phyloP scores from a whole-genome alignment of 2,797 vertebrate species.

The Sciaenops ocellatus region DNA sequence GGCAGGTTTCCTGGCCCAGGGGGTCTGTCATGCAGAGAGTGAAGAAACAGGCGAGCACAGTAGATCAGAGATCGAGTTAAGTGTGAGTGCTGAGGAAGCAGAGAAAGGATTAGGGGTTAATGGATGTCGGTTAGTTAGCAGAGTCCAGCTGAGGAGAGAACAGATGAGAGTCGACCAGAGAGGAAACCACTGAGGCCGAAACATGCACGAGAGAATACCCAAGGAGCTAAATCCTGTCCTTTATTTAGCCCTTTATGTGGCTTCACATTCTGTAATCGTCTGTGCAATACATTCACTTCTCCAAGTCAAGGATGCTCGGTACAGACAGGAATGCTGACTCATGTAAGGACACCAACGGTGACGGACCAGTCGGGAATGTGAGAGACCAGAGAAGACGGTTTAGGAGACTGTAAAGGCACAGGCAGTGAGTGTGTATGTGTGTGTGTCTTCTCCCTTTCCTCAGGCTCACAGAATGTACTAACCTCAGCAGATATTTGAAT shows the following conservation, averaged over 20 bases:
- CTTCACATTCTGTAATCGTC: not conserved
- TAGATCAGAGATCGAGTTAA: conserved; percentile 18
- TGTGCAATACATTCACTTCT: not conserved
- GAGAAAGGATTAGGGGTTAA: conserved; percentile 74
- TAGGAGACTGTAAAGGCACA: conserved; percentile 23
- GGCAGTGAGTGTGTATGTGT: conserved; percentile 44
- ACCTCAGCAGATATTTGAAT: conserved; percentile 12
- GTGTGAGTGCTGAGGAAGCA: conserved; percentile 47
- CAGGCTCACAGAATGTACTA: not conserved
- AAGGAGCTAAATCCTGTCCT: conserved; percentile 6
- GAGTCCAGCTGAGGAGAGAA: conserved; percentile 41
- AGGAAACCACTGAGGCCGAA: conserved; percentile 6
- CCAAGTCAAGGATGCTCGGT: not conserved
- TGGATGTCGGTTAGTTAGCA: conserved; percentile 72
- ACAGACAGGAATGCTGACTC: conserved; percentile 25
- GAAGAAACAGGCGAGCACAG: not conserved
- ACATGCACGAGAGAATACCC: conserved; percentile 45
- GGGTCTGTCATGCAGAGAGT: conserved; percentile 47
- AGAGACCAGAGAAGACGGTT: conserved; percentile 59
- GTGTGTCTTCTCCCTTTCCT: not conserved
- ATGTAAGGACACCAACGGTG: conserved; percentile 6
- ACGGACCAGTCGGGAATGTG: conserved; percentile 48
- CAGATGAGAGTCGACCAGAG: conserved; percentile 15
- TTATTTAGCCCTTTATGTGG: not conserved
- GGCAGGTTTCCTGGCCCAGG: not conserved